Conservation (phyloP, 1,140 invertebrate genomes). For the Theocolax elegans region DNA sequence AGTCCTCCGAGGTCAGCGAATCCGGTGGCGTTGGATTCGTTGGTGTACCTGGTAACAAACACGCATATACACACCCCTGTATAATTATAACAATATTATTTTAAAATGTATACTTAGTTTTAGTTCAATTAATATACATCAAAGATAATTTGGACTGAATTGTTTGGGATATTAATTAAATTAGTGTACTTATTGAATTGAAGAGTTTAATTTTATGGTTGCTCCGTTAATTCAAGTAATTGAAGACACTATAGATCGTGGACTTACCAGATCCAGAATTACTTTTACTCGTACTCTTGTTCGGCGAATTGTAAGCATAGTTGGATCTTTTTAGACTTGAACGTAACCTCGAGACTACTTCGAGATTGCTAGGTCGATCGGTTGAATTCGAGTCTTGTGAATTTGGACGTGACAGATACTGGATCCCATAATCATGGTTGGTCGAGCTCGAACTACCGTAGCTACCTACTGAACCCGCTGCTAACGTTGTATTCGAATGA, state of each 20-base stretch:
- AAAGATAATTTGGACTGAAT: too few relatives aligned
- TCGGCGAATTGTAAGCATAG: conserved; percentile 65
- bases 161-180: too few relatives aligned
- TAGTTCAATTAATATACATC: background rate
- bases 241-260: too few relatives aligned
- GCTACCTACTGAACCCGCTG: conserved; percentile 43
- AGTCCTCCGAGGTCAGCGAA: conserved; percentile 84
- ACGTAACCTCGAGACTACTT: conserved; percentile 73
- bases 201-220: too few relatives aligned
- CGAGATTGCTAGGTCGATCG: conserved; percentile 80
- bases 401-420: conserved; percentile 70
- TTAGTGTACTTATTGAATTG: too few relatives aligned
- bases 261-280: conserved; percentile 71
- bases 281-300: conserved; percentile 70
- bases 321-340: conserved; percentile 82
- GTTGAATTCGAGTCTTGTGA: conserved; percentile 67
- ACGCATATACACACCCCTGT: too few relatives aligned
- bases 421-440: conserved; percentile 64
- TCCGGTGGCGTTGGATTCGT: conserved; percentile 89
- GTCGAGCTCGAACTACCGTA: conserved; percentile 47
- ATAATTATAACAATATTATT: too few relatives aligned
- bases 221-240: too few relatives aligned
- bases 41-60: conserved; percentile 70
- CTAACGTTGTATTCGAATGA: conserved; percentile 45
- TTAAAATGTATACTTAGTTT: too few relatives aligned